Base-by-base conservation (phyloP, 2,797 vertebrate species). In the Cirrhinus molitorella region DNA sequence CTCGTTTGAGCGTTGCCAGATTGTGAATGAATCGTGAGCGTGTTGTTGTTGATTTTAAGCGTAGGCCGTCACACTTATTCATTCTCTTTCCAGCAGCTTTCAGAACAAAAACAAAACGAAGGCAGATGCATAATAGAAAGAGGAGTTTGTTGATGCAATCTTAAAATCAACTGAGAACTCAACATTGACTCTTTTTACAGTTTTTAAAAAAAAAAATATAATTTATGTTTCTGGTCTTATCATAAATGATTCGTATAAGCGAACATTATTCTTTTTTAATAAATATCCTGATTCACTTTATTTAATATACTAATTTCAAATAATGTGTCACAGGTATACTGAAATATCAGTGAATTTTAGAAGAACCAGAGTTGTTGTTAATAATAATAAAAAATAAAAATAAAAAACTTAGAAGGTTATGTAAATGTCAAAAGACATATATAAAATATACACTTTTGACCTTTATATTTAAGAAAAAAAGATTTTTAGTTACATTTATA, bases 121-220 rank as follows among this genome's bases (percentile, higher is more conserved):
- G 76, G 80, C 86, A 51, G 72, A 83, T 63, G 78, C 72, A 71
- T 51, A 79, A 80, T 65, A 78, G 57, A 86, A 8, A 55, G 3
- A 55, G 3, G 25, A 31, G 63, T 17, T 76, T 75, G 77, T 31
- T 76, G 77, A 40, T 40, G 16, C 17, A 17, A 59, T 59, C 57
- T 40, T 40, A 40, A 40, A 40, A 40, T 40, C 40, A 40, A 40
- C 37, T 37, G 37, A 6, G 5, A 37, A 37, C 4, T 37, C 37
- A 6, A 37, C 40, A 40, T 40, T 10, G 40, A 40, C 40, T 40
- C 7, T 40, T 25, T 61, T 28, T 61, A 25, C 23, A n/a, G n/a
- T n/a, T n/a, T n/a, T n/a, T n/a, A n/a, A n/a, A n/a, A n/a, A n/a
- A n/a, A n/a, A n/a, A n/a, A n/a, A 14, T 12, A 61, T 25, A 61